These are phyloP conservation scores for Darevskia mixta DNA, from an alignment of 2,797 vertebrate species.

Conservation along the genomic window DNA sequence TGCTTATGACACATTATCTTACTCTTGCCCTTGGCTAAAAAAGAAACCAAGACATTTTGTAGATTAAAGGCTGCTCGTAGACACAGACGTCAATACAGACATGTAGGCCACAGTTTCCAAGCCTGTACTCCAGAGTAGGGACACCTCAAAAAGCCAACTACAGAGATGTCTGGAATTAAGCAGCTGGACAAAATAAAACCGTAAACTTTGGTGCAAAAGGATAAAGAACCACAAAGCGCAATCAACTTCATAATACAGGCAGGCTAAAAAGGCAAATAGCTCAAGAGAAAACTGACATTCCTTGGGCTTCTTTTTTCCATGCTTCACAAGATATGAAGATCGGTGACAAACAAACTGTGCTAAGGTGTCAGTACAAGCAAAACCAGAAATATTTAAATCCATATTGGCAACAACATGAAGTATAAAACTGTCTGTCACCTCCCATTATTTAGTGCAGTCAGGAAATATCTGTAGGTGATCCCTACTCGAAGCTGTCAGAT, in stretches of 20 bases:
- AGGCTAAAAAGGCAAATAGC: slow-evolving; percentile 4
- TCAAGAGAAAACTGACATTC: slow-evolving; percentile 8
- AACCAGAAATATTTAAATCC: background rate
- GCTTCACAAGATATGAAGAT: background rate
- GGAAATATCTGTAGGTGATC: background rate
- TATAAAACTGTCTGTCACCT: background rate
- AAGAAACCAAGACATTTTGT: background rate
- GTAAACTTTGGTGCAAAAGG: slow-evolving; percentile 1
- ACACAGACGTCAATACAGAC: background rate
- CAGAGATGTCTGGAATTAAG: background rate
- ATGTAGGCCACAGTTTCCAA: background rate
- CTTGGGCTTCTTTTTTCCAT: slow-evolving; percentile 15
- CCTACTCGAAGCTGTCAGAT: background rate
- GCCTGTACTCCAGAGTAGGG: background rate
- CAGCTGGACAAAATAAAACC: background rate
- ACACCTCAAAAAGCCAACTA: background rate
- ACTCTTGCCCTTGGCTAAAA: slow-evolving; percentile 20
- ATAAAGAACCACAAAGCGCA: slow-evolving; percentile 27
- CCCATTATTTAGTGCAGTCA: background rate
- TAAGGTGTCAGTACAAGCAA: slow-evolving; percentile 6
- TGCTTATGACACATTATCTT: slow-evolving; percentile 15
- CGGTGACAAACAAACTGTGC: background rate
- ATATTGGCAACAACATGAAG: background rate
- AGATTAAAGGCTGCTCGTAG: background rate
- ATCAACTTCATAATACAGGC: slow-evolving; percentile 45